Evolutionary conservation across 2,888 invertebrate genomes (phyloP).

Genomic region (Heliconius erato): DNA sequence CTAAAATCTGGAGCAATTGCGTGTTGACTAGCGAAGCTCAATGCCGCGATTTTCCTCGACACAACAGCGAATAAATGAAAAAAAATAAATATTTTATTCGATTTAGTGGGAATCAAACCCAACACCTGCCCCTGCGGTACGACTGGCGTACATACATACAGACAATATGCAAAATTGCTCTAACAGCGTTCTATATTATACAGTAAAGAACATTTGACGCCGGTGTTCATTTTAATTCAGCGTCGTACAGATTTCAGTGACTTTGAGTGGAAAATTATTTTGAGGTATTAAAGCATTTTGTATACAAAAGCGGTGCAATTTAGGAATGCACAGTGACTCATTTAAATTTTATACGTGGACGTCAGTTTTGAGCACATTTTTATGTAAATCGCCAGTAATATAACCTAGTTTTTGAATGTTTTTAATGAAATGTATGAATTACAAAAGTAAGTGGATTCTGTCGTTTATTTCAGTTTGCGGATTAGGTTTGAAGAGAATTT

Average conservation of each 20-base stretch:
- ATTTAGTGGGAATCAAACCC: background rate
- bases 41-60: background rate
- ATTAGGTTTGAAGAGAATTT: background rate
- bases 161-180: background rate
- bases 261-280: slow-evolving; percentile 31
- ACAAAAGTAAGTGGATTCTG: background rate
- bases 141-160: background rate
- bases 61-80: background rate
- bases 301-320: slow-evolving; percentile 23
- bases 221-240: slow-evolving; percentile 21
- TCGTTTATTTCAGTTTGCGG: background rate
- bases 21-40: background rate
- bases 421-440: slow-evolving; percentile 1
- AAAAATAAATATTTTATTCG: background rate
- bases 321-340: slow-evolving; percentile 26
- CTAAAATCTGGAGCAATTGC: background rate
- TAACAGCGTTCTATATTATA: background rate
- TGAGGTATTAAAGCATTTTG: slow-evolving; percentile 30
- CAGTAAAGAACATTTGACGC: slow-evolving; percentile 14
- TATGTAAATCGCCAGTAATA: slow-evolving; percentile 32
- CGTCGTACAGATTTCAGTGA: slow-evolving; percentile 24
- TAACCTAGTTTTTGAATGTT: slow-evolving; percentile 25
- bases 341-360: slow-evolving; percentile 37
- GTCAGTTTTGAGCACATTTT: slow-evolving; percentile 18
- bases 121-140: background rate